Base-by-base conservation (phyloP, 2,113 vertebrate species). In the Tapirus terrestris region DNA sequence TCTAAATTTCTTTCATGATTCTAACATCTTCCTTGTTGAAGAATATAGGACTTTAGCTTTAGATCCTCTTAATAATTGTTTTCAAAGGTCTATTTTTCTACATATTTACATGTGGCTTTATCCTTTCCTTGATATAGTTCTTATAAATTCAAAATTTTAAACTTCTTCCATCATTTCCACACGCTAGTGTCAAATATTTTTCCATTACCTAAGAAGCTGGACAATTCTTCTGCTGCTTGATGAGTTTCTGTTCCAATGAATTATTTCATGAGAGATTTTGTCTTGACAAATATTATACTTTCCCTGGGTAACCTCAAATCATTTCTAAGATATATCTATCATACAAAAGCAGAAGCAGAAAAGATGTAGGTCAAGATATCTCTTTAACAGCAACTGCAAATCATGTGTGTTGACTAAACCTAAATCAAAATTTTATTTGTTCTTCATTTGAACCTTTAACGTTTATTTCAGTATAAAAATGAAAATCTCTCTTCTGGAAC, bases 271-370 rank as follows among this genome's bases (percentile, higher is more conserved):
- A 97, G 94, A 98, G 95, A 97, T 89, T 96, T 89, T 97, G 89
- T 97, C 94, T 98, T 90, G 96, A 95, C 95, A 95, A 39, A 8
- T 95, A 97, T 96, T 96, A 97, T 91, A 98, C 89, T 98, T 98
- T 98, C 98, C 98, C 98, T 97, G 85, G 87, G 92, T 97, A 98
- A 97, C 96, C 96, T 98, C 94, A 91, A 98, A 97, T 97, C 96
- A 97, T 98, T 98, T 97, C 97, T 79, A 98, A 98, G 95, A 98
- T 97, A 95, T 58, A 97, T 98, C 97, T 98, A 98, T 93, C 92
- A 96, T 97, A 93, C 91, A 96, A 97, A 98, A 97, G 97, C 85
- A 97, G 84, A 98, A 98, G 83, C 84, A 97, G 93, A 98, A 93
- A 93, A 97, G 94, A 96, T 75, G 45, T 77, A 93, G 85, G 75